Conservation (phyloP, 2,888 invertebrate genomes). For the Pogonocherus hispidulus region DNA sequence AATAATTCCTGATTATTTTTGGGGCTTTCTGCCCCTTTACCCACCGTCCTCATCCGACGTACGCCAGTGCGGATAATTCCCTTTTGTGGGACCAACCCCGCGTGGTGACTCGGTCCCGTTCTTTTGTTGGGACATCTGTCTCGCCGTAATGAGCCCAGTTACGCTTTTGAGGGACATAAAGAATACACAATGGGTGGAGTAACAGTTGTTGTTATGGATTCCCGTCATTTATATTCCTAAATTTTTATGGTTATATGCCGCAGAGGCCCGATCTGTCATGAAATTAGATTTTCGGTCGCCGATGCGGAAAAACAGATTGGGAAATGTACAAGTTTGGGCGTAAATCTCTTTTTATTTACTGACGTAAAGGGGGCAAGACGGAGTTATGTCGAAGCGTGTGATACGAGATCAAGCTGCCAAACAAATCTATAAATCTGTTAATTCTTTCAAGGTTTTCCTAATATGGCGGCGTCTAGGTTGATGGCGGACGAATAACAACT, state of each 20-base stretch:
- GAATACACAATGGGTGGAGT: slow-evolving; percentile 42
- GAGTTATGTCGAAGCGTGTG: no score
- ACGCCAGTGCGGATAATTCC: slow-evolving; percentile 40
- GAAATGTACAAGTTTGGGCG: no score
- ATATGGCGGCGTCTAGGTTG: no score
- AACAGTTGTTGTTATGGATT: slow-evolving; percentile 41
- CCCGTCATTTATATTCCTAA: slow-evolving; percentile 16
- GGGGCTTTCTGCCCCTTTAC: no score
- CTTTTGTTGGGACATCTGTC: slow-evolving; percentile 47
- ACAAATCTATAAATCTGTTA: no score
- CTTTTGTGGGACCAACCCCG: no score
- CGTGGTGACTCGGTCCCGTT: slow-evolving; percentile 22
- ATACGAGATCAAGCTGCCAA: no score
- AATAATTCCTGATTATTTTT: no score
- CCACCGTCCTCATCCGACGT: slow-evolving; percentile 4
- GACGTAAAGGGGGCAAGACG: no score
- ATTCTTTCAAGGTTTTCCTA: no score
- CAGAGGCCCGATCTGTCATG: slow-evolving; percentile 2
- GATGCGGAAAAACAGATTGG: neutral
- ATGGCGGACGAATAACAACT: no score
- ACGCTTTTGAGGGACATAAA: slow-evolving; percentile 45
- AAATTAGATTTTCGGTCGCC: neutral
- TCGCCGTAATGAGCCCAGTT: slow-evolving; percentile 47
- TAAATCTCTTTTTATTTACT: no score
- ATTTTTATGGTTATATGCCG: slow-evolving; percentile 14